A percentile compares a stretch with the other conserved stretches of the same genome.
Evolutionary conservation across 2,797 vertebrate species (phyloP).

Genomic region (Pogoniulus pusillus): DNA sequence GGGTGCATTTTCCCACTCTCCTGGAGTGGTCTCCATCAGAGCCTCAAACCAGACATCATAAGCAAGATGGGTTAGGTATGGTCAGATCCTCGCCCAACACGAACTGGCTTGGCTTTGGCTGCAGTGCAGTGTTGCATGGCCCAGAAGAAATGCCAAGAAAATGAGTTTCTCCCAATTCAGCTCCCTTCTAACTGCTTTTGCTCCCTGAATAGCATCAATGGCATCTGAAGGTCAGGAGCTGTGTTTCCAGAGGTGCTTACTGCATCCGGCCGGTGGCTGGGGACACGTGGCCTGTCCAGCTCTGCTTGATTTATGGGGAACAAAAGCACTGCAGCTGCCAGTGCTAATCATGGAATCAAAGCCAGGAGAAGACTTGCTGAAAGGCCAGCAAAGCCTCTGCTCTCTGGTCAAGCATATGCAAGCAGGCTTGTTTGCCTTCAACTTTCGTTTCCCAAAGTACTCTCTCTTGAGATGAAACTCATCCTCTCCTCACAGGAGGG

Average conservation of each 20-base stretch:
- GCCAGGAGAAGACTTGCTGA: neutral
- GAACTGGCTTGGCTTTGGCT: neutral
- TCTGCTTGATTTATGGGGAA: neutral
- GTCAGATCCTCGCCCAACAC: neutral
- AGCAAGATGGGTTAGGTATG: neutral
- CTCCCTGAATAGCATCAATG: neutral
- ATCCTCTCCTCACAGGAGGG: neutral
- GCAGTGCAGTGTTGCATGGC: neutral
- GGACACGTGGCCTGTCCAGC: neutral
- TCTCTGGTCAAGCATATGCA: neutral
- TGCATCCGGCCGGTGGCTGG: neutral
- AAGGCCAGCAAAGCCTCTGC: neutral
- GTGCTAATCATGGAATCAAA: neutral
- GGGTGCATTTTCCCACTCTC: neutral
- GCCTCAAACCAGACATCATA: neutral
- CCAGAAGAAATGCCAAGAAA: neutral
- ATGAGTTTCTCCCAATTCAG: accelerated
- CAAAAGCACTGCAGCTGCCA: neutral
- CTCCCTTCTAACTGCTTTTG: neutral
- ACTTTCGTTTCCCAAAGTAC: neutral
- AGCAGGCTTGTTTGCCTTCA: neutral
- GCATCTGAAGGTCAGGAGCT: neutral
- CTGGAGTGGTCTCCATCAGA: neutral
- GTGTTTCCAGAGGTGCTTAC: neutral
- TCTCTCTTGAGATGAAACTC: neutral